Evolutionary conservation across 30 jellyfish, hydroid and myxozoan species (phyloP).

Genomic region (Hydractinia symbiolongicarpus): DNA sequence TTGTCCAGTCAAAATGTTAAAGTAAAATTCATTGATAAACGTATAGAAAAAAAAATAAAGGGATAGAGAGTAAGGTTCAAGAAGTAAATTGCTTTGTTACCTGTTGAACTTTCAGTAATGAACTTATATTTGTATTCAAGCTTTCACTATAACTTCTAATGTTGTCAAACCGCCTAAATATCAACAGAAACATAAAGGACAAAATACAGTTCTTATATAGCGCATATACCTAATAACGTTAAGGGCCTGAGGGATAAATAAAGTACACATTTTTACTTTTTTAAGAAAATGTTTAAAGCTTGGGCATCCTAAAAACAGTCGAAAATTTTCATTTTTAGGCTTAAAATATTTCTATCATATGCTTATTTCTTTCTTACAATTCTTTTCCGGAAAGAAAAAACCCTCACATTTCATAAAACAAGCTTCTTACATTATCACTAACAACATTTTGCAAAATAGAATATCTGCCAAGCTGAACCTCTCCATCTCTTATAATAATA

Average conservation of each 20-base stretch:
- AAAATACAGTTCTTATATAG: too few relatives aligned
- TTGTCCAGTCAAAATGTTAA: too few relatives aligned
- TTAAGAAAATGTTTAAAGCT: background rate
- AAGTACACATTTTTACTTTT: background rate
- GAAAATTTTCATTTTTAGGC: background rate
- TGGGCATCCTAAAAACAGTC: background rate
- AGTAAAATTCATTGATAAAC: too few relatives aligned
- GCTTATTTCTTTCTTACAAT: too few relatives aligned
- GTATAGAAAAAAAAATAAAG: background rate
- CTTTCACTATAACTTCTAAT: constrained; percentile 80
- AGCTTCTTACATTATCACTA: too few relatives aligned
- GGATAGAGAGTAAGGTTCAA: background rate
- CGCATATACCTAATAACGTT: background rate
- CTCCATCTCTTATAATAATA: too few relatives aligned
- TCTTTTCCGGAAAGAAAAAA: too few relatives aligned
- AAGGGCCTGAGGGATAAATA: background rate
- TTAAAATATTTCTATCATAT: too few relatives aligned
- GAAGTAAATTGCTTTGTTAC: constrained; percentile 15
- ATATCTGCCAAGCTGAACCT: too few relatives aligned
- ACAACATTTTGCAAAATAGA: too few relatives aligned
- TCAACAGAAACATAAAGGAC: background rate
- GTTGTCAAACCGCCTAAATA: constrained; percentile 82
- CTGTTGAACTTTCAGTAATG: constrained; percentile 76
- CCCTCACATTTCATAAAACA: too few relatives aligned
- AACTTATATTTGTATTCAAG: constrained; percentile 55